Evolutionary conservation across 30 jellyfish, hydroid and myxozoan species (phyloP).

Genomic region (Hydractinia symbiolongicarpus): DNA sequence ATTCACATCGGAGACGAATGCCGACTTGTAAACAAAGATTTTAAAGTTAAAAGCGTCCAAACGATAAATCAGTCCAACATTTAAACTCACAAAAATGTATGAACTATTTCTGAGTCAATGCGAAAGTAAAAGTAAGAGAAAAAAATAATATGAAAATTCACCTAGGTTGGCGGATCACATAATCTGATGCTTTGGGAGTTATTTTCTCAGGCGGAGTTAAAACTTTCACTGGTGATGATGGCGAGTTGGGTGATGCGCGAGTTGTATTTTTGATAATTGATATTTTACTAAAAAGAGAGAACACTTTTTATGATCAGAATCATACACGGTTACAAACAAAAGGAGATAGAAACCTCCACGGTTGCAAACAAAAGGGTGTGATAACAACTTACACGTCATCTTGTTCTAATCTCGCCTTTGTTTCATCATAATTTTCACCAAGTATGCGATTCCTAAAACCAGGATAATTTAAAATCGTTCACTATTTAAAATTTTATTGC

Average conservation of each 20-base stretch:
- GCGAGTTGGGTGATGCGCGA: conserved; percentile 17
- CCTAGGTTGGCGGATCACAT: conserved; percentile 5
- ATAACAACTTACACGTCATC: conserved; percentile 16
- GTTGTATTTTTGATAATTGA: conserved; percentile 26
- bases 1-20: too few species aligned
- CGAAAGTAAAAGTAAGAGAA: too few species aligned
- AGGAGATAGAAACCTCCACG: not conserved
- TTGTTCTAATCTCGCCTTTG: conserved; percentile 17
- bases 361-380: not conserved
- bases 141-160: not conserved
- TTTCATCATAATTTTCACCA: conserved; percentile 34
- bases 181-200: not conserved
- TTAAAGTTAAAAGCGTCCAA: too few species aligned
- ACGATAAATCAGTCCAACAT: too few species aligned
- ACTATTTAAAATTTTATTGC: too few species aligned
- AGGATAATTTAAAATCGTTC: not conserved
- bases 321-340: not conserved
- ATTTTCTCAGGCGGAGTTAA: not conserved
- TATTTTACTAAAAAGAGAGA: conserved; percentile 17
- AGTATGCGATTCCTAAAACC: conserved; percentile 30
- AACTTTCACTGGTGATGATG: conserved; percentile 15
- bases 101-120: too few species aligned
- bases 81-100: too few species aligned
- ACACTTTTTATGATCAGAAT: not conserved
- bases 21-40: too few species aligned